phyloP scores from a whole-genome alignment of 1,140 invertebrate species.

The Apis cerana region DNA sequence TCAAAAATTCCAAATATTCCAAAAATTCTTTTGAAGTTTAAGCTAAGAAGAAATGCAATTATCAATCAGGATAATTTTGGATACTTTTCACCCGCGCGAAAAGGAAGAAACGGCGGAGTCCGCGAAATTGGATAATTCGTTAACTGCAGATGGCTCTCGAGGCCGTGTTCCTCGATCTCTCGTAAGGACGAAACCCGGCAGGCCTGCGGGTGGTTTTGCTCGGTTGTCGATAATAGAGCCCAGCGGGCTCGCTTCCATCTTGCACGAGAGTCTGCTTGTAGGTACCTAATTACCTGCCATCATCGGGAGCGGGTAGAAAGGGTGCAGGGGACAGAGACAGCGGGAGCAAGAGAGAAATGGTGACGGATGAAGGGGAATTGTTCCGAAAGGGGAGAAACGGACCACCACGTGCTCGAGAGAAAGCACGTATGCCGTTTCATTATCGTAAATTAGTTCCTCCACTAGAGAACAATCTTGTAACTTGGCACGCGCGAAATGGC shows the following conservation, averaged over 20 bases:
- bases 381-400: conserved; percentile 29
- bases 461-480: not conserved
- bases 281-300: conserved; percentile 47
- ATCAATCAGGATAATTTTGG: not conserved
- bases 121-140: conserved; percentile 63
- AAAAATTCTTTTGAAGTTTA: no score
- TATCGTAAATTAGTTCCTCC: conserved; percentile 51
- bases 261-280: conserved; percentile 36
- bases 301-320: conserved; percentile 14
- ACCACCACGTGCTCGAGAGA: conserved; percentile 36
- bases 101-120: conserved; percentile 8
- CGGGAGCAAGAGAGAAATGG: conserved; percentile 21
- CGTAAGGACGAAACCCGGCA: conserved; percentile 25
- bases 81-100: conserved; percentile 4
- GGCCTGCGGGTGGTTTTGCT: conserved; percentile 57
- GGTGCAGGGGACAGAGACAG: not conserved
- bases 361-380: not conserved
- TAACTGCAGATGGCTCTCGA: conserved; percentile 49
- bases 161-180: conserved; percentile 29
- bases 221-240: conserved; percentile 49
- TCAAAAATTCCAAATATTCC: no score
- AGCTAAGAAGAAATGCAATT: not conserved
- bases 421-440: conserved; percentile 49
- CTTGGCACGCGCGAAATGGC: conserved; percentile 16
- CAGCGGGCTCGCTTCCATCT: conserved; percentile 52